phyloP scores from a whole-genome alignment of 2,113 vertebrate species.

The Bothrops jararaca region DNA sequence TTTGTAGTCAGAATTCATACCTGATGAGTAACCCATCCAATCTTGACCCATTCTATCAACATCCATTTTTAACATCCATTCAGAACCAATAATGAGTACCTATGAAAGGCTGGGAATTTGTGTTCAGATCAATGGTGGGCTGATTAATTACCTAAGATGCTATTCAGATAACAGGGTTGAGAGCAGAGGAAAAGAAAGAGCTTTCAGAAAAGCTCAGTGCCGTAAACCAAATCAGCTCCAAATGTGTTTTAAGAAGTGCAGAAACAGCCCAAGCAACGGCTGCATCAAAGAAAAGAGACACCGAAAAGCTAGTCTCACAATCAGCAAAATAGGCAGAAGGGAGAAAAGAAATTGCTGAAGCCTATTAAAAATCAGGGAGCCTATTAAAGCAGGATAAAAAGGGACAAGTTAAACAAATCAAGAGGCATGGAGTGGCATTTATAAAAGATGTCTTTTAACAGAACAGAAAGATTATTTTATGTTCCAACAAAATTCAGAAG shows the following conservation, averaged over 20 bases:
- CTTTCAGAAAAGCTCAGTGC: constrained; percentile 66
- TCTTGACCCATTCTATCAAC: constrained; percentile 63
- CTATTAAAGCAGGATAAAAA: constrained; percentile 68
- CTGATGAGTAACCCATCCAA: constrained; percentile 66
- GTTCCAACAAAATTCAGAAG: constrained; percentile 54
- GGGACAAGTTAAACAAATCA: constrained; percentile 70
- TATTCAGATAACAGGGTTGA: constrained; percentile 69
- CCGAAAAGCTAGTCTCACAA: constrained; percentile 66
- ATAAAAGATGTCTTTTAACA: constrained; percentile 49
- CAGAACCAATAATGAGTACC: constrained; percentile 65
- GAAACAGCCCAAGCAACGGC: constrained; percentile 57
- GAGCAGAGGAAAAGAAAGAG: constrained; percentile 66
- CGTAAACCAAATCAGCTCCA: constrained; percentile 62
- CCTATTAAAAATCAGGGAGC: constrained; percentile 66
- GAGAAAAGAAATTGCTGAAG: constrained; percentile 68
- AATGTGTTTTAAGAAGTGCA: constrained; percentile 64
- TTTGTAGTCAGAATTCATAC: constrained; percentile 51
- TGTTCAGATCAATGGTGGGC: constrained; percentile 69
- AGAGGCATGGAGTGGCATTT: constrained; percentile 65
- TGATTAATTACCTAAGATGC: constrained; percentile 73
- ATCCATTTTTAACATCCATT: constrained; percentile 65
- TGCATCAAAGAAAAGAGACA: constrained; percentile 66
- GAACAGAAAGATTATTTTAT: constrained; percentile 56
- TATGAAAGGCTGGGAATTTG: constrained; percentile 69
- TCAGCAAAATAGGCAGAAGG: constrained; percentile 67